phyloP scores from a whole-genome alignment of 2,888 invertebrate genomes.

The Agrochola lota region DNA sequence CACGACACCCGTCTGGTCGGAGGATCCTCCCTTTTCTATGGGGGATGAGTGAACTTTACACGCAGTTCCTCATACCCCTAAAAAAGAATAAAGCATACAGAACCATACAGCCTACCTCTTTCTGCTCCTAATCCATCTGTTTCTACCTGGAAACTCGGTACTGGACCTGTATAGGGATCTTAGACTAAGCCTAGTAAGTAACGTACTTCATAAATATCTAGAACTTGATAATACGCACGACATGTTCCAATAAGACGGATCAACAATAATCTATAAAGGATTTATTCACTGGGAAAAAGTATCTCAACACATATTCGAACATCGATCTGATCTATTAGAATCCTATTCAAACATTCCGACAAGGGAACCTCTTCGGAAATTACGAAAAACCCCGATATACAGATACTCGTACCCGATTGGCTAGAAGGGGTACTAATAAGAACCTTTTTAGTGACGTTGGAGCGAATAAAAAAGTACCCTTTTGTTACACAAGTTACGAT shows the following conservation, averaged over 20 bases:
- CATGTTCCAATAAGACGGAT: slow-evolving; percentile 20
- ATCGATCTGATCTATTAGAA: slow-evolving; percentile 47
- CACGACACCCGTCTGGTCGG: too few relatives aligned
- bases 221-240: slow-evolving; percentile 8
- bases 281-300: slow-evolving; percentile 34
- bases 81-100: background rate
- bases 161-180: background rate
- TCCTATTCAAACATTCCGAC: slow-evolving; percentile 55
- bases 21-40: too few relatives aligned
- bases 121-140: background rate
- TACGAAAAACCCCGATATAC: slow-evolving; percentile 49
- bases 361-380: slow-evolving; percentile 54
- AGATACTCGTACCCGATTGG: slow-evolving; percentile 54
- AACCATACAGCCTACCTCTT: background rate
- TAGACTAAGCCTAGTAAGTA: background rate
- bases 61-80: too few relatives aligned
- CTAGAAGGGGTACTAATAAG: slow-evolving; percentile 60
- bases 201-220: slow-evolving; percentile 17
- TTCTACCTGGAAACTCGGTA: background rate
- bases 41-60: too few relatives aligned
- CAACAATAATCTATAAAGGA: slow-evolving; percentile 22
- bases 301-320: slow-evolving; percentile 41
- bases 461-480: slow-evolving; percentile 60
- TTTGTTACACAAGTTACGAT: slow-evolving; percentile 57
- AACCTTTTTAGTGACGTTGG: slow-evolving; percentile 57